A percentile compares a stretch with the other conserved stretches of the same genome.
Evolutionary conservation across 2,797 vertebrate species (phyloP).

Genomic region (Tragelaphus oryx): DNA sequence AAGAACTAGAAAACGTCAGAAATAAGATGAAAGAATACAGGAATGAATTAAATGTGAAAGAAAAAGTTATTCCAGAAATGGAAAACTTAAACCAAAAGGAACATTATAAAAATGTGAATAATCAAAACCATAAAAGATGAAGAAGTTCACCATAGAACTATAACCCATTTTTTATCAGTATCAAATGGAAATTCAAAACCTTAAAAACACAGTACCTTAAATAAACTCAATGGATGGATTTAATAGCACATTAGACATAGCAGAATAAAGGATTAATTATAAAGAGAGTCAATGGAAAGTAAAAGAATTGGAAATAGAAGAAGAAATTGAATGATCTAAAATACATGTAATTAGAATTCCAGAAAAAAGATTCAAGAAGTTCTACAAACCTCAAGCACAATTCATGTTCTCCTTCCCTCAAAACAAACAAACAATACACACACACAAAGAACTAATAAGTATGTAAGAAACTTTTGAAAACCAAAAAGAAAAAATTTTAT

Average conservation of each 20-base stretch:
- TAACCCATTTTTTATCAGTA: not conserved
- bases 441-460: not conserved
- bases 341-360: not conserved
- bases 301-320: not conserved
- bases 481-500: not conserved
- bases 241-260: not conserved
- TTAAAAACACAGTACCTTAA: not conserved
- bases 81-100: not conserved
- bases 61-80: not conserved
- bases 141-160: not conserved
- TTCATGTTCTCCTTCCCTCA: not conserved
- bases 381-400: not conserved
- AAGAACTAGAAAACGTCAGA: not conserved
- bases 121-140: not conserved
- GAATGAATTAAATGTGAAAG: not conserved
- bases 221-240: not conserved
- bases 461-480: not conserved
- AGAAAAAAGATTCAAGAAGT: not conserved
- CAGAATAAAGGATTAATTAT: not conserved
- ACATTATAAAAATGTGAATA: not conserved
- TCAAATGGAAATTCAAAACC: conserved; percentile 16
- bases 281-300: not conserved
- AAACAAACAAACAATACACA: not conserved
- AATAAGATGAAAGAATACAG: not conserved
- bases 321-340: not conserved